A percentile compares a stretch with the other conserved stretches of the same genome.
Evolutionary conservation across 2,888 invertebrate species (phyloP).

Genomic region (Caenorhabditis sinica): DNA sequence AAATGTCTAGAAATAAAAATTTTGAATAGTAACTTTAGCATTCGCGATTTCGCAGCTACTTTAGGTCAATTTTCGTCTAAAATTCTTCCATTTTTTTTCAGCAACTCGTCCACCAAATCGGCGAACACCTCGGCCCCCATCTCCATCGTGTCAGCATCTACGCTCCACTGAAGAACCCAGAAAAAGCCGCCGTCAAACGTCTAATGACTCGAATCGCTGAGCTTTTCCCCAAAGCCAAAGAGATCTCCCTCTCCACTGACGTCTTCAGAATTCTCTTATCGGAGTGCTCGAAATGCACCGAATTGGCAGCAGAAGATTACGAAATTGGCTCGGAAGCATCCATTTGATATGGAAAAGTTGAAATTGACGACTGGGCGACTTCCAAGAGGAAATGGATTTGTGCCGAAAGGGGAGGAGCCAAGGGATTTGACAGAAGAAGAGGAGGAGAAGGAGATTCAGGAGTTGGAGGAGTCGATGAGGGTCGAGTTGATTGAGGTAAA

Average conservation of each 20-base stretch:
- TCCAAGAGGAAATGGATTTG: neutral
- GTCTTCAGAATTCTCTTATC: constrained; percentile 29
- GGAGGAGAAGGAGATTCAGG: constrained; percentile 29
- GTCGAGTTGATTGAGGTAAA: constrained; percentile 27
- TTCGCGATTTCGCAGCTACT: neutral
- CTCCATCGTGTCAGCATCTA: constrained; percentile 42
- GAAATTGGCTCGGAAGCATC: constrained; percentile 27
- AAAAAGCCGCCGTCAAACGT: constrained; percentile 21
- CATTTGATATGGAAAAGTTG: constrained; percentile 35
- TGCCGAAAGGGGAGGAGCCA: constrained; percentile 43
- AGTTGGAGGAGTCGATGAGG: constrained; percentile 30
- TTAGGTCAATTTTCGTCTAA: neutral
- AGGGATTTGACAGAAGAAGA: constrained; percentile 12
- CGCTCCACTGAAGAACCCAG: constrained; percentile 32
- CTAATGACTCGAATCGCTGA: constrained; percentile 26
- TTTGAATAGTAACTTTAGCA: no score
- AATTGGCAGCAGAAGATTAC: constrained; percentile 43
- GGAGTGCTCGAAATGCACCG: neutral
- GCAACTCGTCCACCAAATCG: constrained; percentile 33
- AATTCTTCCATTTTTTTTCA: constrained; percentile 3
- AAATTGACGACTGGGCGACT: constrained; percentile 19
- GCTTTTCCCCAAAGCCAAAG: constrained; percentile 22
- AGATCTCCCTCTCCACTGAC: constrained; percentile 32
- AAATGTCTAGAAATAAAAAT: no score
- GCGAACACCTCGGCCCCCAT: constrained; percentile 29